Evolutionary conservation across 2,113 vertebrate species (phyloP), one percentile per base, ranked within the genome.

Genomic region (Athene noctua): DNA sequence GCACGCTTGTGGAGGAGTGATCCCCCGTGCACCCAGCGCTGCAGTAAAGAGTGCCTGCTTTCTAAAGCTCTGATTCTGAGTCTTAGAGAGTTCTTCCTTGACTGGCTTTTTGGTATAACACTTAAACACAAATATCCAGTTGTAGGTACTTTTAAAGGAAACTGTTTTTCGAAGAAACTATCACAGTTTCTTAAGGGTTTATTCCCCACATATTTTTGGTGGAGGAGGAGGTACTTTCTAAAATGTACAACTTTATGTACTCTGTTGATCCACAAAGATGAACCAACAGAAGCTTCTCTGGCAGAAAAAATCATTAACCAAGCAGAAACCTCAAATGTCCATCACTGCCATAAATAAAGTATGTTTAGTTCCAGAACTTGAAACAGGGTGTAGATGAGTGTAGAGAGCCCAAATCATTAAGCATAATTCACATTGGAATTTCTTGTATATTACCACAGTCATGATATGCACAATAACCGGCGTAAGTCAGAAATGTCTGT

Each of bases 341-440:
- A 13, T 15, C 29, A 44, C 15, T 14, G 5, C 34, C 52, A 57
- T 34, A 38, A 84, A 72, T 6, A 54, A 72, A 63, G 23, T 12
- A 61, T 29, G 61, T 61, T 59, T 29, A 46, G 32, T 44, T 72
- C 16, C 12, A 51, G 47, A 15, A 44, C 26, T 21, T 17, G 51
- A 82, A 62, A 86, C 21, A 11, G 7, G 4, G 5, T 3, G 8
- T 0, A 4, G 34, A n/a, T 1, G 44, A 15, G 44, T 18, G 44
- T 18, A 46, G 44, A 81, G 5, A 46, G 14, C 15, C 44, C 30
- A 40, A 65, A 46, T 47, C 21, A 44, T 7, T 19, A 36, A 4
- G 18, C 10, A 15, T 34, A 30, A 44, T 12, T 42, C 32, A n/a
- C 38, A 4, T 21, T 73, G 25, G 8, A 77, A 51, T 77, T 38